Base-by-base conservation (phyloP, 2,113 vertebrate species). In the Salvelinus fontinalis region DNA sequence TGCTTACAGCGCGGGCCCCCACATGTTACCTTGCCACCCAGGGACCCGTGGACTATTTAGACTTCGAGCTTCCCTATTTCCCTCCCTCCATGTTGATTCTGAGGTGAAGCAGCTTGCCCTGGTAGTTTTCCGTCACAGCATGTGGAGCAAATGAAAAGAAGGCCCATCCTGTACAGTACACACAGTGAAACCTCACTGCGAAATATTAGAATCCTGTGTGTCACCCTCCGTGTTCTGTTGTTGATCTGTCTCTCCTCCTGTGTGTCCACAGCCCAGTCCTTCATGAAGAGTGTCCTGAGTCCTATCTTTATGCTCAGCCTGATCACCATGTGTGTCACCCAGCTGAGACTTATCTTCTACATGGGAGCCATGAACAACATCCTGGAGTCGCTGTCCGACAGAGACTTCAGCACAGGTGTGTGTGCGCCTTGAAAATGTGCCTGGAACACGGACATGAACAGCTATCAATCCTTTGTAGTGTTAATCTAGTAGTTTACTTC, bases 331-430 rank as follows among this genome's bases (percentile, higher is more conserved):
- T 98, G 97, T 26, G 94, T 99, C 71, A 99, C 98, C 0, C 98
- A 99, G 89, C 94, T 99, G 29, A 91, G 97, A 0, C 96, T 99
- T 87, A 99, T 99, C 92, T 99, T 99, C 92, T 99, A 99, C 92
- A 99, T 99, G 98, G 98, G 98, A 0, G 97, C 98, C 88, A 98
- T 99, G 97, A 99, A 98, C 89, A 97, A 91, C 76, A 98, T 99
- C 86, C 93, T 99, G 22, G 94, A 95, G 83, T 96, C 95, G 14
- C 91, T 99, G 67, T 94, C 95, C 2, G 93, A 91, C 0, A 92
- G 94, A 9, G 91, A 97, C 27, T 83, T 96, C 74, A 88, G 62
- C 67, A 93, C 92, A 92, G 97, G 98, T 98, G 82, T 22, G 90
- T 80, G 49, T 74, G 75, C 62, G 22, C 71, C 18, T 69, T 49